Evolutionary conservation across 2,113 vertebrate species (phyloP).

Genomic region (Aphyosemion australe): DNA sequence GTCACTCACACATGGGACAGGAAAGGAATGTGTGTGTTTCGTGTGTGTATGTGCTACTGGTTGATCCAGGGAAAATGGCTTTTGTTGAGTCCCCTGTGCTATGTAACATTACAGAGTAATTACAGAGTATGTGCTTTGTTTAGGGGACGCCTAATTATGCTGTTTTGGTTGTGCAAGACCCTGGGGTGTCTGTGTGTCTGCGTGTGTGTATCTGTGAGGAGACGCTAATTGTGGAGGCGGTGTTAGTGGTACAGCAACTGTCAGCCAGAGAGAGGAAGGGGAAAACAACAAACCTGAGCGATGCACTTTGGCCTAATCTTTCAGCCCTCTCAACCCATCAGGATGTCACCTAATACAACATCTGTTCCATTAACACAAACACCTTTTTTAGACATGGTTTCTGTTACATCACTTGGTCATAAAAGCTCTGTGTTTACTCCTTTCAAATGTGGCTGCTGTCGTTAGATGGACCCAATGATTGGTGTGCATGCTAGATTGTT

Average conservation of each 20-base stretch:
- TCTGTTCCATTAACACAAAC: slow-evolving; percentile 10
- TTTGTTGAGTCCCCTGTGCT: slow-evolving; percentile 75
- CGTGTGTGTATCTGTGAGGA: slow-evolving; percentile 48
- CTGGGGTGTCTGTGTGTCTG: slow-evolving; percentile 67
- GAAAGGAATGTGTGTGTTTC: slow-evolving; percentile 19
- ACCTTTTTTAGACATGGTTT: background rate
- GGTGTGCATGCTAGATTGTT: background rate
- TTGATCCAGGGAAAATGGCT: slow-evolving; percentile 72
- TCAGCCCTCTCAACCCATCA: slow-evolving; percentile 23
- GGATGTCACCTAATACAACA: background rate
- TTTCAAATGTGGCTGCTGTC: background rate
- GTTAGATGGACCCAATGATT: no score
- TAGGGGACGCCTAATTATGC: slow-evolving; percentile 81
- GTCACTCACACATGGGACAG: slow-evolving; percentile 35
- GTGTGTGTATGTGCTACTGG: slow-evolving; percentile 34
- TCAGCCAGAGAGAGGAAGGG: slow-evolving; percentile 40
- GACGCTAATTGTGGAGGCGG: slow-evolving; percentile 74
- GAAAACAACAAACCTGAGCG: slow-evolving; percentile 39
- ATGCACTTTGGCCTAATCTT: slow-evolving; percentile 42
- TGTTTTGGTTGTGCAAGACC: slow-evolving; percentile 78
- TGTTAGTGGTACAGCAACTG: slow-evolving; percentile 71
- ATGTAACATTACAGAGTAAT: slow-evolving; percentile 80
- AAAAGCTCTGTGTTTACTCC: background rate
- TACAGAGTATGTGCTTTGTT: slow-evolving; percentile 83
- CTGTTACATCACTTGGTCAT: background rate